Base-by-base conservation (phyloP, 2,113 vertebrate species). In the Lepus timidus region DNA sequence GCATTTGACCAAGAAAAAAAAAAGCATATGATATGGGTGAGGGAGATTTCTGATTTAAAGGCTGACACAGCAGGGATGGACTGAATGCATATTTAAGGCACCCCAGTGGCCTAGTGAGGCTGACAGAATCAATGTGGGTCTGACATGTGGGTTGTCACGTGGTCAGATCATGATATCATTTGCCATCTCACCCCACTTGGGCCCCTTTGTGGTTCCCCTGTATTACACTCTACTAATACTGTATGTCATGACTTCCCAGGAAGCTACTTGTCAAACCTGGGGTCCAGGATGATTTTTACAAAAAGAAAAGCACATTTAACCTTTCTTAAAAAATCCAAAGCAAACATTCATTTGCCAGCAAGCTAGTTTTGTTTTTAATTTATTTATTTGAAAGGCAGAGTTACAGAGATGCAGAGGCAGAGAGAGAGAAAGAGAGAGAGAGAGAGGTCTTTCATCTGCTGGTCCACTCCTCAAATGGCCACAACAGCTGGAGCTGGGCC, bases 1-100 rank as follows among this genome's bases (percentile, higher is more conserved):
- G 79, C 29, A 10, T 80, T 94, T 84, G 85, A 81, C 68, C 78
- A 78, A 92, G 80, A 68, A 92, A 90, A 86, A 68, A 92, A 90
- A 86, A 73, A 90, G 27, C 55, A 51, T 14, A 81, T 52, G 23
- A 10, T 22, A n/a, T 14, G 22, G 44, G 6, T 44, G 55, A 73
- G 81, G 44, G 76, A 51, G 83, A 74, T 44, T n/a, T 36, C 36
- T 17, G 36, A 79, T 33, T 78, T 88, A 88, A 90, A 96, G 55
- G 23, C 33, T 81, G 67, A 23, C 61, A 80, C 36, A 73, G 44
- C 9, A 61, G 68, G 25, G 23, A 52, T 1, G 9, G 10, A 39
- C 78, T 23, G 39, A 62, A 82, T 65, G 36, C 29, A 39, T 9
- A 52, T n/a, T 65, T 6, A 73, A 76, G 39, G 51, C n/a, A 27